A percentile compares a stretch with the other conserved stretches of the same genome.
phyloP scores from a whole-genome alignment of 2,888 invertebrate species.

The Agrotis puta region DNA sequence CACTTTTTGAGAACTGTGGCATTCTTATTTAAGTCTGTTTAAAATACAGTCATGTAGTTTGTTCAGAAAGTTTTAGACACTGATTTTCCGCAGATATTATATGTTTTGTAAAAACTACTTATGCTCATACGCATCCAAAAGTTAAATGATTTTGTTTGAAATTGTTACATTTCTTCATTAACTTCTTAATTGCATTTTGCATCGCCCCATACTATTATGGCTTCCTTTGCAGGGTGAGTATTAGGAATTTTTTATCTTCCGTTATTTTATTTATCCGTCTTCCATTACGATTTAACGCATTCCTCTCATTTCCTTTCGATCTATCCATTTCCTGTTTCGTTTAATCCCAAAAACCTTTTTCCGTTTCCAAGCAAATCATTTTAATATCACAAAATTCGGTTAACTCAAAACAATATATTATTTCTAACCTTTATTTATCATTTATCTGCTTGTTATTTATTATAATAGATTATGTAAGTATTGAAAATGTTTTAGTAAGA shows the following conservation, averaged over 20 bases:
- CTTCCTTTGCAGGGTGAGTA: neutral
- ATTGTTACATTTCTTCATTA: neutral
- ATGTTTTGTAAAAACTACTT: neutral
- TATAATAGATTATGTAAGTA: too few species aligned
- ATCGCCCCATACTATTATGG: neutral
- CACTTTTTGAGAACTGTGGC: neutral
- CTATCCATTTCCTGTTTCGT: constrained; percentile 32
- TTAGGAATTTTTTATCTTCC: neutral
- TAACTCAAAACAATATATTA: neutral
- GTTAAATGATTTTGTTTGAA: neutral
- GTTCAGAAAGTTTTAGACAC: neutral
- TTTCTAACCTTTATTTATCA: neutral
- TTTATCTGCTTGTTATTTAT: neutral
- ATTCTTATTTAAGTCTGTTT: neutral
- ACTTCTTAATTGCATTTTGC: neutral
- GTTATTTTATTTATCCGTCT: constrained; percentile 10
- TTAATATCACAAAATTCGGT: constrained; percentile 12
- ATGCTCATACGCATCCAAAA: neutral
- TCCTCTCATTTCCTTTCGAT: constrained; percentile 1
- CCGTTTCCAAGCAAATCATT: constrained; percentile 14
- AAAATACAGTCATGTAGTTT: neutral
- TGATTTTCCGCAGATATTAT: neutral
- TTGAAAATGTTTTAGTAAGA: neutral
- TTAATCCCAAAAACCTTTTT: constrained; percentile 13
- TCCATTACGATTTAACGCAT: neutral